Conservation (phyloP, 2,888 invertebrate species). For the Drosophila pseudotalamancana region DNA sequence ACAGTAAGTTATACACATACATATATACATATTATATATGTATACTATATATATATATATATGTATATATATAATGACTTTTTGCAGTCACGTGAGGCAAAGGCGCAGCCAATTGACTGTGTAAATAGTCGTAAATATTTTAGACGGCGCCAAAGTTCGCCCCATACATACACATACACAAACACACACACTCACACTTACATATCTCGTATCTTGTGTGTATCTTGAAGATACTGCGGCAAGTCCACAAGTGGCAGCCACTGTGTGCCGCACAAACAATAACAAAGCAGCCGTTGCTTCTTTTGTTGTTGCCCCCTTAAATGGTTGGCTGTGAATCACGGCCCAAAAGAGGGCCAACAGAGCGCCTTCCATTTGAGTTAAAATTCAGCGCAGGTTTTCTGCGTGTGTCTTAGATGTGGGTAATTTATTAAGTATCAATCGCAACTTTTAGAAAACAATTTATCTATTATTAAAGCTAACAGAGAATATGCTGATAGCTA, state of each 20-base stretch:
- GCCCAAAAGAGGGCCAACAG: neutral
- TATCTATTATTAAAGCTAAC: neutral
- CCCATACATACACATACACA: neutral
- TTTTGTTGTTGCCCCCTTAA: constrained; percentile 17
- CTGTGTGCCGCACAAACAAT: constrained; percentile 33
- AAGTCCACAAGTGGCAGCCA: constrained; percentile 61
- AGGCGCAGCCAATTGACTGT: constrained; percentile 59
- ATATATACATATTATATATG: neutral
- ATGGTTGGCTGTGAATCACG: constrained; percentile 16
- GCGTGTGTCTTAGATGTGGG: neutral
- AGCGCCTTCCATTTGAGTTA: neutral
- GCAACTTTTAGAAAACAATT: neutral
- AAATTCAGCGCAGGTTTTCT: constrained; percentile 3
- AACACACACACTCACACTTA: neutral
- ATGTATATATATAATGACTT: constrained; percentile 19
- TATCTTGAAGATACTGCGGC: constrained; percentile 45
- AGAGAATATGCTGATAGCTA: neutral
- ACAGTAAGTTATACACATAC: constrained; percentile 31
- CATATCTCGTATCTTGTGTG: constrained; percentile 14
- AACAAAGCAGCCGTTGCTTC: constrained; percentile 17
- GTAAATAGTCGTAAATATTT: constrained; percentile 72
- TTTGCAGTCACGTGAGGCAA: constrained; percentile 43
- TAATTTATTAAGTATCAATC: constrained; percentile 18
- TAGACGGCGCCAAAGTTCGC: constrained; percentile 53
- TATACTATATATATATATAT: neutral